Evolutionary conservation across 2,113 vertebrate species (phyloP).

Genomic region (Electrona antarctica): DNA sequence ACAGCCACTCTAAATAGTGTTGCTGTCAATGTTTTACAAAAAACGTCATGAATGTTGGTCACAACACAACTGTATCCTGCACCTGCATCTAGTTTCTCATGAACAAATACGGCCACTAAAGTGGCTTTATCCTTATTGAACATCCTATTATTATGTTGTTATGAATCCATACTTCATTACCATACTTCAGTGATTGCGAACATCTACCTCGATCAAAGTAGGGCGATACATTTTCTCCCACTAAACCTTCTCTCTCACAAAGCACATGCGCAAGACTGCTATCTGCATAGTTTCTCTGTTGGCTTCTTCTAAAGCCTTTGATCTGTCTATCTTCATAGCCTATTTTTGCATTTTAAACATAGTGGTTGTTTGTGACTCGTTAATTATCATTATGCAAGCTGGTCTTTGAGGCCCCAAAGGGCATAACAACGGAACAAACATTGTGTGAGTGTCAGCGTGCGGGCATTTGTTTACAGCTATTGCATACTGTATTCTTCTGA

Average conservation of each 20-base stretch:
- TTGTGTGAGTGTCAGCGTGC: background rate
- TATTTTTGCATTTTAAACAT: conserved; percentile 24
- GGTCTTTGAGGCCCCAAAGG: conserved; percentile 12
- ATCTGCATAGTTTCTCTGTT: background rate
- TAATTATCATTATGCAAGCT: conserved; percentile 32
- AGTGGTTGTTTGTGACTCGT: conserved; percentile 43
- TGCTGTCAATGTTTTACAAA: no score
- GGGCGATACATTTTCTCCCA: background rate
- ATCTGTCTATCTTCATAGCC: conserved; percentile 22
- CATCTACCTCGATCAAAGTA: background rate
- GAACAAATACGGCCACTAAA: no score
- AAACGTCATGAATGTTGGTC: no score
- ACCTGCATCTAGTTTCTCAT: no score
- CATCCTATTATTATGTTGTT: no score
- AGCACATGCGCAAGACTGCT: conserved; percentile 1
- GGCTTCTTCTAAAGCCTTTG: conserved; percentile 31
- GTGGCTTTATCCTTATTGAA: no score
- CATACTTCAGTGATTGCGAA: background rate
- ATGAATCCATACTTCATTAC: no score
- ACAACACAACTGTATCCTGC: no score
- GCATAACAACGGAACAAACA: conserved; percentile 5
- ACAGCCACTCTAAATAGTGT: no score
- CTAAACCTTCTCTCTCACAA: background rate
- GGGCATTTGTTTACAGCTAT: conserved; percentile 39
- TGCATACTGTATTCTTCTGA: conserved; percentile 45